Evolutionary conservation across 1,140 invertebrate genomes (phyloP), one percentile per base, ranked within the genome.

Genomic region (Drosophila auraria): DNA sequence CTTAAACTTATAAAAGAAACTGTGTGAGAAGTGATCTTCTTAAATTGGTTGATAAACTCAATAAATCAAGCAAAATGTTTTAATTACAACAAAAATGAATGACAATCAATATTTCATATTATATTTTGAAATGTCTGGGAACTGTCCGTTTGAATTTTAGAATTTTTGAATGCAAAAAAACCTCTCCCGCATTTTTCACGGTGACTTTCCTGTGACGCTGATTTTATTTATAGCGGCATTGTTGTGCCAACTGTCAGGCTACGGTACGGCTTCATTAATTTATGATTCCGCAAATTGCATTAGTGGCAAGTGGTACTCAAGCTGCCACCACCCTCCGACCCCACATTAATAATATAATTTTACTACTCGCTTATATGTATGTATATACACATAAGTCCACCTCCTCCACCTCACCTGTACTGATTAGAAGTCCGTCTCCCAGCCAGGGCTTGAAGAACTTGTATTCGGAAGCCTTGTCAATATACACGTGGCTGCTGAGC

Each of bases 381-480:
- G 27, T 5, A 38, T 5, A 23, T 14, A 38, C 3, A 14, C 3
- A 8, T 4, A 50, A 25, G 23, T 23, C 57, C 23, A 30, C 5
- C 27, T 44, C 17, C 20, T 38, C 23, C 40, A 2, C 91, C 91
- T 93, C 93, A 96, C 96, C 96, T 78, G 95, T 95, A 70, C 95
- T 96, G 72, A 96, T 96, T n/a, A 96, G 94, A 1, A 96, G 95
- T 63, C 96, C 96, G 75, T 96, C 94, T 86, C 96, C 96, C 15
- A 96, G 94, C 96, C 96, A 96, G 2, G 96, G 96, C 77, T 96
- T 94, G 92, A 96, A 96, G 93, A 96, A 96, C 74, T 94, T 94
- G 91, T 96, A 96, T 77, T 96, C 96, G 15, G 94, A 92, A 9
- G 96, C 95, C 92, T 96, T 96, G 92, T 96, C 96, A 51, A 96